These are phyloP conservation scores for Catagonus wagneri DNA, from an alignment of 2,113 vertebrate genomes.

Conservation along the genomic window DNA sequence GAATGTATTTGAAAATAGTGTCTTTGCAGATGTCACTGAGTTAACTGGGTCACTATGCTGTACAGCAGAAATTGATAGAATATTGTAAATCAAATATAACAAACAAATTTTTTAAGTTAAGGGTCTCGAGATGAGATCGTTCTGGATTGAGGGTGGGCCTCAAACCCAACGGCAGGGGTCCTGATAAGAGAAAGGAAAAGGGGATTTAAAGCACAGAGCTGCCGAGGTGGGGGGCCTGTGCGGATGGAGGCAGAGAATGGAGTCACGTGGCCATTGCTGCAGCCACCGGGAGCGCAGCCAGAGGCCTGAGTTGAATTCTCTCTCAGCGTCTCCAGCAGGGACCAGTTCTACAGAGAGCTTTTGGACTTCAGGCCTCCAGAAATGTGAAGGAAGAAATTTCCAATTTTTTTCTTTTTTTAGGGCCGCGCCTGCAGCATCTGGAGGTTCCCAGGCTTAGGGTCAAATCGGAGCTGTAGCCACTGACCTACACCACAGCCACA, in stretches of 20 bases:
- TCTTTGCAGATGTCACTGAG: constrained; percentile 4
- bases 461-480: no score
- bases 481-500: no score
- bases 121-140: not conserved
- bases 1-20: not conserved
- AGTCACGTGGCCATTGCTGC: no score
- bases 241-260: not conserved
- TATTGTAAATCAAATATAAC: no score
- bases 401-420: no score
- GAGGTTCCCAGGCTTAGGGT: no score
- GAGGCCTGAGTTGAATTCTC: not conserved
- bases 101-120: not conserved
- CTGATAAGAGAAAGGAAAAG: not conserved
- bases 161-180: not conserved
- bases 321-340: not conserved
- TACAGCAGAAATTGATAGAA: no score
- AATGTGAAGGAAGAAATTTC: not conserved
- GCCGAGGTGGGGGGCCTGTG: not conserved
- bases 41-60: not conserved
- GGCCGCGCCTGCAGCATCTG: no score
- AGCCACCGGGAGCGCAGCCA: not conserved
- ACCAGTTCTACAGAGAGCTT: not conserved
- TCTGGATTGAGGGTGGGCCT: not conserved
- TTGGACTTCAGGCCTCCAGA: not conserved
- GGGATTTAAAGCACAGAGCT: not conserved